Percentiles rank a stretch among this genome's conserved stretches.
These are phyloP conservation scores for Microctenopoma steveboyesi DNA, from an alignment of 2,797 vertebrate species.

Conservation along the genomic window DNA sequence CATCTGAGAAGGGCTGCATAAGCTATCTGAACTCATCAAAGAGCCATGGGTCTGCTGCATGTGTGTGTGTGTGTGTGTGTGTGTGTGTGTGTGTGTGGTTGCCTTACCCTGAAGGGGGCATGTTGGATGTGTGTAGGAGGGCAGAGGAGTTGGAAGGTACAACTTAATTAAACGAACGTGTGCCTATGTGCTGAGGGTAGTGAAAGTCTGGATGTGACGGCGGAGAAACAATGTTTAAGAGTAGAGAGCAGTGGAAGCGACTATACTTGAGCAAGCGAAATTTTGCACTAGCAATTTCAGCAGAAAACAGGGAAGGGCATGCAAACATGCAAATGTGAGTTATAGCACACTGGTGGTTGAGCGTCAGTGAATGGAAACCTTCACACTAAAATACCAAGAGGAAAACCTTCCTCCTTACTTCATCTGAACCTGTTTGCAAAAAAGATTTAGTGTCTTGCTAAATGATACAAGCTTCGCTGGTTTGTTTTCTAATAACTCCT, in stretches of 20 bases:
- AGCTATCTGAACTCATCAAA: constrained; percentile 79
- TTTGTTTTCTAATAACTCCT: constrained; percentile 13
- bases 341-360: no score
- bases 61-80: constrained; percentile 13
- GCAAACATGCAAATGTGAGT: not conserved
- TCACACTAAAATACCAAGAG: no score
- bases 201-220: constrained; percentile 35
- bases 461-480: not conserved
- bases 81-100: constrained; percentile 14
- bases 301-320: not conserved
- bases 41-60: constrained; percentile 65
- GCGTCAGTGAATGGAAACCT: no score
- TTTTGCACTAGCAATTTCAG: constrained; percentile 5
- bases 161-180: constrained; percentile 54
- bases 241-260: constrained; percentile 9
- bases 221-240: constrained; percentile 25
- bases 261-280: constrained; percentile 8
- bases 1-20: constrained; percentile 44
- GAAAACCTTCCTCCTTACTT: not conserved
- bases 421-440: not conserved
- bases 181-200: constrained; percentile 46
- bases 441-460: not conserved
- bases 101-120: constrained; percentile 53
- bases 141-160: constrained; percentile 59
- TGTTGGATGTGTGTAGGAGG: constrained; percentile 49